These are phyloP conservation scores for Recurvirostra avosetta DNA, from an alignment of 2,113 vertebrate species.

Conservation along the genomic window DNA sequence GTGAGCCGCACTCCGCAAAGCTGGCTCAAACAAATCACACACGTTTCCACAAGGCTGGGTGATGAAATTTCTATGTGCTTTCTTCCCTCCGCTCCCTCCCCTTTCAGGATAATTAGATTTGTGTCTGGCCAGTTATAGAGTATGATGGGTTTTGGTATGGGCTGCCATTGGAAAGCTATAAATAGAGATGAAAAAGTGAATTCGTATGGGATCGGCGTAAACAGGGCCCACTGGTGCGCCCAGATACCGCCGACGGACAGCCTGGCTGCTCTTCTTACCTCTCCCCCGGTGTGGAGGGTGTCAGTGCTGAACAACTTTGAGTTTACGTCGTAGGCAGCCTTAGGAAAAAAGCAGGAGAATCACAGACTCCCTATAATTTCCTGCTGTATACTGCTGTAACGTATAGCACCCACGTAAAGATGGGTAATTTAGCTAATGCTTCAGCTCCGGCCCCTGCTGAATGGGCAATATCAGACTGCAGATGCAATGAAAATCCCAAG, in stretches of 20 bases:
- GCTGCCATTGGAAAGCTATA: not conserved
- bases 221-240: not conserved
- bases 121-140: not conserved
- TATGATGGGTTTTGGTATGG: not conserved
- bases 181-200: not conserved
- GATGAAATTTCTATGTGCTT: not conserved
- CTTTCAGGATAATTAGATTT: not conserved
- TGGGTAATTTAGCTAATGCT: not conserved
- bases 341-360: not conserved
- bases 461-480: not conserved
- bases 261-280: fast-evolving
- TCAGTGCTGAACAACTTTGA: fast-evolving
- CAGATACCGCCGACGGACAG: fast-evolving
- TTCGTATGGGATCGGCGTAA: not conserved
- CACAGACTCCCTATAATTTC: fast-evolving
- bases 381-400: fast-evolving
- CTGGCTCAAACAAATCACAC: not conserved
- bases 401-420: fast-evolving
- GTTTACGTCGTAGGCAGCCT: not conserved
- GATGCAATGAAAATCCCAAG: not conserved
- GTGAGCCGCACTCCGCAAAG: not conserved
- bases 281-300: fast-evolving
- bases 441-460: not conserved
- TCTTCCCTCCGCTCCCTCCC: not conserved
- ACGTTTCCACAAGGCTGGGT: not conserved